phyloP scores from a whole-genome alignment of 2,797 vertebrate genomes.

The Okamejei kenojei region DNA sequence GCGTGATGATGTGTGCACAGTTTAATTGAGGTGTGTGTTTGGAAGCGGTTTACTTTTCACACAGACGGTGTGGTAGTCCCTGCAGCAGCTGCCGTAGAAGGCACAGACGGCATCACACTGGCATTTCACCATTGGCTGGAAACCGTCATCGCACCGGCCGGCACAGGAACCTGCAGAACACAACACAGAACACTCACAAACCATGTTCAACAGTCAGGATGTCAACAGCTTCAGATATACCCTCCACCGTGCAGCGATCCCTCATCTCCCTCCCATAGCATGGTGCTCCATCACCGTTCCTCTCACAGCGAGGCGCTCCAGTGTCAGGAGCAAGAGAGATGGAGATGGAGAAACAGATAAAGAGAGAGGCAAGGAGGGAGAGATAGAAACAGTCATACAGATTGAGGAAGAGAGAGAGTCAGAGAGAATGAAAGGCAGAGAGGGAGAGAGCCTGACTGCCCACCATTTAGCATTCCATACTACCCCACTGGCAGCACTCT shows the following conservation, averaged over 20 bases:
- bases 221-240: background rate
- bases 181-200: background rate
- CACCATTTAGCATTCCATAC: no score
- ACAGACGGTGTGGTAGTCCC: slow-evolving; percentile 66
- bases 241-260: no score
- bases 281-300: background rate
- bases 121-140: slow-evolving; percentile 61
- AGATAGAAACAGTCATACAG: no score
- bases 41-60: slow-evolving; percentile 60
- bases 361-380: no score
- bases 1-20: background rate
- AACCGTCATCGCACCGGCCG: slow-evolving; percentile 66
- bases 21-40: background rate
- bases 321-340: no score
- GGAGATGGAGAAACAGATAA: no score
- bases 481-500: no score
- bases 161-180: background rate
- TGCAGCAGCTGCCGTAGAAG: slow-evolving; percentile 89
- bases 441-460: no score
- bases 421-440: no score
- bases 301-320: background rate
- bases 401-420: no score
- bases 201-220: background rate
- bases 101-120: slow-evolving; percentile 85
- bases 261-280: background rate